phyloP scores from a whole-genome alignment of 2,888 invertebrate genomes.

The Latrodectus elegans region DNA sequence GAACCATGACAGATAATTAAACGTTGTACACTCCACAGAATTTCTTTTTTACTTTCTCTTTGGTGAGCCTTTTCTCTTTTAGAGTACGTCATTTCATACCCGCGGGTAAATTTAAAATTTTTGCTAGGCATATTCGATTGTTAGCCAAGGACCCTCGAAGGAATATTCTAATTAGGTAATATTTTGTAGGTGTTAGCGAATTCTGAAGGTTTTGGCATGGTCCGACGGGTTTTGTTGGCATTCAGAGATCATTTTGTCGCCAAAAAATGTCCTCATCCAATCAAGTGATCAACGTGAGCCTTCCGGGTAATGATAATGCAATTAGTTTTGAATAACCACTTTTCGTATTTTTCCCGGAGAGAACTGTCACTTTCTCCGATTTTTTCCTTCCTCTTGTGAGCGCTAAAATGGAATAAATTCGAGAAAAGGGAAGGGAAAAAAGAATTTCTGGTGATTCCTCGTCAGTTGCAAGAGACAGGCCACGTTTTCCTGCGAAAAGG shows the following conservation, averaged over 20 bases:
- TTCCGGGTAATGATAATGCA: conserved; percentile 68
- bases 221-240: conserved; percentile 42
- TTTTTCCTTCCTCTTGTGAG: conserved; percentile 14
- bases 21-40: conserved; percentile 11
- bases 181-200: conserved; percentile 60
- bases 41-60: not conserved
- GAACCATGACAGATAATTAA: conserved; percentile 60
- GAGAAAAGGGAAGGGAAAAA: conserved; percentile 23
- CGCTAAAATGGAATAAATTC: conserved; percentile 8
- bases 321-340: conserved; percentile 67
- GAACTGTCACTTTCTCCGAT: conserved; percentile 43
- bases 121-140: conserved; percentile 37
- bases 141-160: conserved; percentile 55
- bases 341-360: conserved; percentile 16
- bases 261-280: conserved; percentile 19
- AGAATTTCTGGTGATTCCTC: conserved; percentile 42
- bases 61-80: conserved; percentile 13
- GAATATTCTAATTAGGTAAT: conserved; percentile 64
- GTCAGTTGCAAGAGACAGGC: conserved; percentile 65
- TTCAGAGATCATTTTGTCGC: conserved; percentile 16
- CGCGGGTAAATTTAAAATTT: not conserved
- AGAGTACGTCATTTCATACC: conserved; percentile 32
- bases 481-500: conserved; percentile 40
- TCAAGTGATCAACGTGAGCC: conserved; percentile 62
- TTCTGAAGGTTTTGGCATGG: conserved; percentile 45